A percentile compares a stretch with the other conserved stretches of the same genome.
phyloP scores from a whole-genome alignment of 2,797 vertebrate species.

The Cottoperca gobio region DNA sequence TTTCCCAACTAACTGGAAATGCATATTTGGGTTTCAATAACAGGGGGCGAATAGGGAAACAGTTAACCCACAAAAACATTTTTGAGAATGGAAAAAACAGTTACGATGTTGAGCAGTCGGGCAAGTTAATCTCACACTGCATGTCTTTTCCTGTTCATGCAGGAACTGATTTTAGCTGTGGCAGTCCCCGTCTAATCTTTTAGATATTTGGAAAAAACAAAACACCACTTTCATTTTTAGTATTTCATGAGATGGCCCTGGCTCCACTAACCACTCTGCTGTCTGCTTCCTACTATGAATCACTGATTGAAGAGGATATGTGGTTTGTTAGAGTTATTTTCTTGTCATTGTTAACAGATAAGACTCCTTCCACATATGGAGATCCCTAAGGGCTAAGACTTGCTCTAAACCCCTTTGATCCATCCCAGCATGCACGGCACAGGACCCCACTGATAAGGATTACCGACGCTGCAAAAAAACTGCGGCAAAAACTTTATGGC shows the following conservation, averaged over 20 bases:
- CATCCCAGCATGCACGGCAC: conserved; percentile 12
- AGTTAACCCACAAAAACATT: neutral
- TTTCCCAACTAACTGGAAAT: conserved; percentile 57
- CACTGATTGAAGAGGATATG: conserved; percentile 36
- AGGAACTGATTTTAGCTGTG: conserved; percentile 10
- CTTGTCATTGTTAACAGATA: conserved; percentile 39
- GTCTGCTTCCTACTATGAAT: neutral
- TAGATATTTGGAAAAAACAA: neutral
- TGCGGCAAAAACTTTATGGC: conserved; percentile 16
- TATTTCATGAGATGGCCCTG: neutral
- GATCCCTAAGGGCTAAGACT: conserved; percentile 14
- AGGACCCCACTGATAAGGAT: conserved; percentile 56
- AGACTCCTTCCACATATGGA: conserved; percentile 44
- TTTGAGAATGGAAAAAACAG: conserved; percentile 25
- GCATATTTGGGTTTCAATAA: conserved; percentile 37
- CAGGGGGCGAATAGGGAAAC: conserved; percentile 18
- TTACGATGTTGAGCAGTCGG: conserved; percentile 54
- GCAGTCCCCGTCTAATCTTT: conserved; percentile 41
- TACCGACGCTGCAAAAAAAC: neutral
- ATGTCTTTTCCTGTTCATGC: conserved; percentile 58
- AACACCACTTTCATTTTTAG: neutral
- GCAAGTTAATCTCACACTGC: conserved; percentile 40
- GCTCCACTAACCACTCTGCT: neutral
- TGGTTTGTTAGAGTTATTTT: conserved; percentile 22
- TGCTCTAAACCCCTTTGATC: conserved; percentile 36